Base-by-base conservation (phyloP, 2,797 vertebrate species). In the Crax fasciolata region DNA sequence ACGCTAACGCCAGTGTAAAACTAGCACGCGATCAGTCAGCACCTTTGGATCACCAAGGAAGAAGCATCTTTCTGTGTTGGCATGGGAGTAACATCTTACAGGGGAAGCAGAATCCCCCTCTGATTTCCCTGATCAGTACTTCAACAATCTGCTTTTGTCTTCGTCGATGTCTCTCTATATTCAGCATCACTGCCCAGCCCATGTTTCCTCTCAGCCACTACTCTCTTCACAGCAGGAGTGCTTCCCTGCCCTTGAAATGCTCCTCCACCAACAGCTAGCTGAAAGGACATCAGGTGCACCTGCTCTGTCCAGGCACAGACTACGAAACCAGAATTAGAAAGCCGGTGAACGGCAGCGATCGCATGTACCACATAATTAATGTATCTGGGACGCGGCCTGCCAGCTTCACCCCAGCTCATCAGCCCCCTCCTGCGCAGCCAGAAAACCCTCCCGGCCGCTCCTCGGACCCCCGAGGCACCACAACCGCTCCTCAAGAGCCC, bases 21-120 rank as follows among this genome's bases (percentile, higher is more conserved):
- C 30, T 4, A 28, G 38, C 19, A 30, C 1, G 5, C 17, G 41
- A 71, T 70, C 6, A 41, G 38, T 27, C 39, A 44, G 0, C 0
- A 9, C 23, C 5, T 58, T 23, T 27, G 27, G 5, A 13, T n/a
- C 20, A 41, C 18, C 17, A 57, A 49, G 25, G 55, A 73, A 41
- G 6, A 25, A 0, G 1, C 6, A 10, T 11, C 35, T 63, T 55
- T 39, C 15, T 35, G 41, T 1, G 0, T n/a, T 13, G 54, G 25
- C 2, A 1, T 1, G 13, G 6, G 73, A 66, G 30, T 14, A 27
- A 25, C 49, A 15, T 54, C 74, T 54, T 11, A n/a, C 0, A 46
- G 30, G 20, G 6, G 7, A 84, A 67, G 20, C 0, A 80, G 18
- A 58, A 43, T 13, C 20, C 59, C 44, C 38, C 46, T 59, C 7